Percentiles rank a stretch among this genome's conserved stretches.
Conservation (phyloP, 2,888 invertebrate species). For the Yponomeuta malinellus region DNA sequence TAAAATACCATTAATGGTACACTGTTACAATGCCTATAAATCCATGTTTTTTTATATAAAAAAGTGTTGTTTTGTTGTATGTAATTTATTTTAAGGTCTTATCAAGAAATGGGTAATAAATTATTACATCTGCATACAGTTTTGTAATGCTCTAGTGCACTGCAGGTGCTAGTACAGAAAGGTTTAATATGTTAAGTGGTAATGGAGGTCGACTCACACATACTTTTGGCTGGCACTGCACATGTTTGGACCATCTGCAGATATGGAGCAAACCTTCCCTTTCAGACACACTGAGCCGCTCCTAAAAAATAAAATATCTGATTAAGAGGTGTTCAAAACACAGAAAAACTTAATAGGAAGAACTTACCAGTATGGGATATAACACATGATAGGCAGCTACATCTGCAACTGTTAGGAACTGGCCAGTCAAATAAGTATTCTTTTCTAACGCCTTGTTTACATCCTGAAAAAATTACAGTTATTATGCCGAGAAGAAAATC, state of each 20-base stretch:
- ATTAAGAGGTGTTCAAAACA: too few species aligned
- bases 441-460: conserved; percentile 55
- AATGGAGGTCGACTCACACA: conserved; percentile 51
- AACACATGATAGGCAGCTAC: conserved; percentile 81
- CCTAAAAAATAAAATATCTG: conserved; percentile 63
- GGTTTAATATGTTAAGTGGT: conserved; percentile 44
- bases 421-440: conserved; percentile 56
- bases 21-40: too few species aligned
- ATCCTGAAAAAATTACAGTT: conserved; percentile 42
- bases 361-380: conserved; percentile 79
- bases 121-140: conserved; percentile 26
- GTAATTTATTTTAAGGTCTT: background rate
- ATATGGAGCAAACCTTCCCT: conserved; percentile 81
- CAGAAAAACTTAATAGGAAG: background rate
- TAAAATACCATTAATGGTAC: too few species aligned
- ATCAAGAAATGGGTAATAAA: conserved; percentile 19
- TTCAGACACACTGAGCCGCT: conserved; percentile 76
- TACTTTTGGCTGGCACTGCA: conserved; percentile 81
- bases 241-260: conserved; percentile 86
- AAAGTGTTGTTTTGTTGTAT: conserved; percentile 1
- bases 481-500: background rate
- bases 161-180: conserved; percentile 52
- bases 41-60: background rate
- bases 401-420: conserved; percentile 78
- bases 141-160: conserved; percentile 47